Evolutionary conservation across 2,113 vertebrate genomes (phyloP), one percentile per base, ranked within the genome.

Genomic region (Tupaia tana): DNA sequence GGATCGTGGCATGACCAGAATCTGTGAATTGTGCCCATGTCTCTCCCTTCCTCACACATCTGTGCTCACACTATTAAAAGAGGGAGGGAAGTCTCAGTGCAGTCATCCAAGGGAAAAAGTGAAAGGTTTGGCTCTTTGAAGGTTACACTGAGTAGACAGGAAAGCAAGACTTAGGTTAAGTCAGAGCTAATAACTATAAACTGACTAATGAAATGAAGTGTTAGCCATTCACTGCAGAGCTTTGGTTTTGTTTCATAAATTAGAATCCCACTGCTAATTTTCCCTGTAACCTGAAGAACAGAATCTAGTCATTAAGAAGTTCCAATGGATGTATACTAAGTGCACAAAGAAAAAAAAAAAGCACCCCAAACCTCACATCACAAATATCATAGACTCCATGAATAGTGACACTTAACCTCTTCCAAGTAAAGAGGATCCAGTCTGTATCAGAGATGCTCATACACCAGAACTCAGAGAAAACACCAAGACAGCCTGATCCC

Each of bases 401-500:
- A 56, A 43, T 43, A 43, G 43, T n/a, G 22, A 92, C 66, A 56
- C 56, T 56, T 90, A 54, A 89, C 31, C 61, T 69, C 59, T 43
- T 89, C 54, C 34, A 90, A 58, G 27, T 24, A 71, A 71, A 71
- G 3, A 22, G n/a, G 43, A 13, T 9, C 56, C 59, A 77, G 58
- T 77, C 31, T 34, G 18, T 58, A 90, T 97, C 31, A 29, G 64
- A 92, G 77, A 16, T 43, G 56, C 52, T 52, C 13, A 54, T 54
- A 86, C 24, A 22, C 4, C 15, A 78, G 19, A 31, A 15, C 80
- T 79, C 69, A 0, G 11, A 43, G 5, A 69, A 91, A 93, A 71
- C 71, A 89, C 10, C 56, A 78, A 90, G 70, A 87, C 63, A 56
- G 92, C 79, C 18, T 73, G 34, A 80, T 86, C 95, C 85, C 81